A percentile compares a stretch with the other conserved stretches of the same genome.
Evolutionary conservation across 2,113 vertebrate genomes (phyloP).

Genomic region (Deroptyus accipitrinus): DNA sequence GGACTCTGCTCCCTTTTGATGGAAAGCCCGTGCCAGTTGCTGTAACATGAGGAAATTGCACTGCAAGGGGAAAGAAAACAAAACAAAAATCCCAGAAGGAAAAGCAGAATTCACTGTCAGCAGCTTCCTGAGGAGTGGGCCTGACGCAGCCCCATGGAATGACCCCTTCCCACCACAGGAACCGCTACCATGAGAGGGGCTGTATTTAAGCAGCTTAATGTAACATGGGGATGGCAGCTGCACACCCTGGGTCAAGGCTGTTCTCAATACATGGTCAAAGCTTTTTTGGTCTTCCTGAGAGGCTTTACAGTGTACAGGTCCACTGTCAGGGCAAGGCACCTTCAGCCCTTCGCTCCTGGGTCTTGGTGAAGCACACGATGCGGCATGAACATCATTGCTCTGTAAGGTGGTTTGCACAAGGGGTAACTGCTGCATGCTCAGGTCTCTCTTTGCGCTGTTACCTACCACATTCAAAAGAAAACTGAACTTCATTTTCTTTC

Average conservation of each 20-base stretch:
- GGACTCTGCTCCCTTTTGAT: conserved; percentile 1
- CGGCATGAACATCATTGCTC: not conserved
- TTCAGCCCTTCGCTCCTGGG: too few relatives aligned
- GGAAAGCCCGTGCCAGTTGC: conserved; percentile 32
- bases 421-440: not conserved
- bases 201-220: not conserved
- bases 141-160: not conserved
- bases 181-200: not conserved
- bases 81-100: conserved; percentile 45
- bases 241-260: not conserved
- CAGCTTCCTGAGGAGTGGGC: not conserved
- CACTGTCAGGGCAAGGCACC: not conserved
- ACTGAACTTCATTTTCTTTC: not conserved
- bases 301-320: not conserved
- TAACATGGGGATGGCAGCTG: not conserved
- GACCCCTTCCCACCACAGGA: not conserved
- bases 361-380: not conserved
- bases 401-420: not conserved
- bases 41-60: conserved; percentile 43
- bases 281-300: not conserved
- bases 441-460: not conserved
- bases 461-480: not conserved
- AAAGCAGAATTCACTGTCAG: conserved; percentile 47
- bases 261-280: not conserved
- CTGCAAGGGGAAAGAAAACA: not conserved